Evolutionary conservation across 2,113 vertebrate genomes (phyloP), one percentile per base, ranked within the genome.

Genomic region (Labeo catla): DNA sequence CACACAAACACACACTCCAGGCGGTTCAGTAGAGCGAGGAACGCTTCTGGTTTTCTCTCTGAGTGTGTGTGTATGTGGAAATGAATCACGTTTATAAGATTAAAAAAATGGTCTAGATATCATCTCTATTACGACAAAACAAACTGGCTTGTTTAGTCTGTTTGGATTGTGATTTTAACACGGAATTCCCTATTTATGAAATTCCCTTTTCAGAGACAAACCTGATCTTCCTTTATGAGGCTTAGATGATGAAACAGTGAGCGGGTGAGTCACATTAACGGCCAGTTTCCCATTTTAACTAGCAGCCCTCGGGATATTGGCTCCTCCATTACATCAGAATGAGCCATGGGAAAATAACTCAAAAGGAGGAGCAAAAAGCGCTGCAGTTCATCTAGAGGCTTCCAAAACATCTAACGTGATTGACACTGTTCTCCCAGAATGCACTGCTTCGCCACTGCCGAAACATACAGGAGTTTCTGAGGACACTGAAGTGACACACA

Each of bases 201-300:
- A 76, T 49, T 59, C 45, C 73, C 80, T 2, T 54, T 65, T 73
- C 76, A 28, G 65, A 43, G 47, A 86, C 84, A 84, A 81, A 68
- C 50, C 74, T 81, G 81, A 74, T 52, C 16, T 66, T 77, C 49
- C 65, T 50, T 36, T 86, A 43, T 13, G 47, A 36, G 57, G 45
- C 78, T 76, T n/a, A 73, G 65, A 84, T 43, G 79, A 88, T 66
- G 23, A 84, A 66, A 65, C 50, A n/a, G 10, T 0, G 9, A 45
- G 15, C 0, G 43, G 52, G 81, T 83, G 87, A 86, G 87, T 86
- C 82, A 84, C 23, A 12, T 4, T 68, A 68, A 86, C 45, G 28
- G 68, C 45, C 3, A 23, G 12, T 36, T 82, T 82, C 28, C 28
- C 28, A 0, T 36, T 82, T 49, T 52, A 82, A 82, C 45, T 28